Percentiles rank a stretch among this genome's conserved stretches.
phyloP scores from a whole-genome alignment of 2,888 invertebrate species.

The Nemapogon koenigi region DNA sequence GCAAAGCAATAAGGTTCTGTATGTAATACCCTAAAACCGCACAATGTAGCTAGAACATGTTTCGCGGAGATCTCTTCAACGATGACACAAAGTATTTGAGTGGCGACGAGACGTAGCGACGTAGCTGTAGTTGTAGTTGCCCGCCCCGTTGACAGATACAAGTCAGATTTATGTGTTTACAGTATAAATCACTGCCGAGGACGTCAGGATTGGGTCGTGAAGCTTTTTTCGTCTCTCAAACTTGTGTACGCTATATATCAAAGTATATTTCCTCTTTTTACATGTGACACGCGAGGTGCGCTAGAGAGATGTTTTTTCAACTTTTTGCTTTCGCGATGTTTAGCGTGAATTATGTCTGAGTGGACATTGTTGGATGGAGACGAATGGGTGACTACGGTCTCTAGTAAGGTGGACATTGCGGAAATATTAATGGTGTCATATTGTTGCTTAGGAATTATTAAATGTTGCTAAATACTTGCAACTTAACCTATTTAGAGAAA shows the following conservation, averaged over 20 bases:
- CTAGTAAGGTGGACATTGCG: too few species aligned
- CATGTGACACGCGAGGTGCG: conserved; percentile 23
- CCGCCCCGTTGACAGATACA: conserved; percentile 40
- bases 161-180: conserved; percentile 67
- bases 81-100: too few species aligned
- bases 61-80: too few species aligned
- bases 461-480: too few species aligned
- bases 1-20: too few species aligned
- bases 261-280: conserved; percentile 30
- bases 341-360: conserved; percentile 6
- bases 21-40: too few species aligned
- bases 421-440: too few species aligned
- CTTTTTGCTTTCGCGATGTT: conserved; percentile 6
- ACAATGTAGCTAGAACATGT: too few species aligned
- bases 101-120: too few species aligned
- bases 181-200: conserved; percentile 53
- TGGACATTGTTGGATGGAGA: conserved; percentile 6
- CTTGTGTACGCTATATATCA: conserved; percentile 41
- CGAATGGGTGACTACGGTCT: conserved; percentile 10
- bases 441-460: too few species aligned
- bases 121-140: conserved; percentile 1
- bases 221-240: conserved; percentile 43
- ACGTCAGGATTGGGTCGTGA: conserved; percentile 30
- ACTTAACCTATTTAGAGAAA: too few species aligned
- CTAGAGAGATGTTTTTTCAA: neutral